phyloP scores from a whole-genome alignment of 1,140 invertebrate genomes.

The Ceratosolen fusciceps region DNA sequence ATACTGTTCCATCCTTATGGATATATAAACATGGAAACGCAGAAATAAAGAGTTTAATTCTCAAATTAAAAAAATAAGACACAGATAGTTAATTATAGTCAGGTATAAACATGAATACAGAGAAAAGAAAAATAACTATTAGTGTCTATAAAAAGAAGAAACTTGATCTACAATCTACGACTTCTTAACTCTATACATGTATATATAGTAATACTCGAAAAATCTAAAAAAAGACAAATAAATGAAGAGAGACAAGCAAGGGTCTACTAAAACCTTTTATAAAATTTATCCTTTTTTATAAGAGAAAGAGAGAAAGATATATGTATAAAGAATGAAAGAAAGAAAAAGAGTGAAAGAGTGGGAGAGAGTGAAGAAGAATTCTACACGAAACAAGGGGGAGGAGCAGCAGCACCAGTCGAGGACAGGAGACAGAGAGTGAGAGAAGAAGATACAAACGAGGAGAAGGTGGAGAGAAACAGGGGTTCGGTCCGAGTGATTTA shows the following conservation, averaged over 20 bases:
- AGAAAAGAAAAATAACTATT: slow-evolving; percentile 9
- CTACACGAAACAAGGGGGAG: slow-evolving; percentile 38
- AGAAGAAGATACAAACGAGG: slow-evolving; percentile 51
- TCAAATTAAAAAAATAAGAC: not conserved
- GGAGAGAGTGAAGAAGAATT: slow-evolving; percentile 7
- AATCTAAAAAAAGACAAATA: slow-evolving; percentile 48
- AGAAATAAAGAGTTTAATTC: slow-evolving; percentile 38
- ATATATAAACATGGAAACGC: not conserved
- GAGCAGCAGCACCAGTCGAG: slow-evolving; percentile 50
- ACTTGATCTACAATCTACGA: not conserved
- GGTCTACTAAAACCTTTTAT: slow-evolving; percentile 53
- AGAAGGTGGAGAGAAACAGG: not conserved
- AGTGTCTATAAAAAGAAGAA: not conserved
- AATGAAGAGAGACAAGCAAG: slow-evolving; percentile 36
- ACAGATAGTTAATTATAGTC: slow-evolving; percentile 40
- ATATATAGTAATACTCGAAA: not conserved
- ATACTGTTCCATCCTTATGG: too few species aligned
- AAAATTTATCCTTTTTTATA: slow-evolving; percentile 67
- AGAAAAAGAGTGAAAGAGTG: not conserved
- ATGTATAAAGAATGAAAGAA: slow-evolving; percentile 11
- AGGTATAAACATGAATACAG: not conserved
- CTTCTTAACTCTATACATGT: too few species aligned
- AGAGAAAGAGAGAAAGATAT: not conserved
- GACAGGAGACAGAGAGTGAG: slow-evolving; percentile 55
- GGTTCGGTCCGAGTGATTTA: slow-evolving; percentile 60